phyloP scores from a whole-genome alignment of 2,888 invertebrate genomes.

The Himalopsyche japonica region DNA sequence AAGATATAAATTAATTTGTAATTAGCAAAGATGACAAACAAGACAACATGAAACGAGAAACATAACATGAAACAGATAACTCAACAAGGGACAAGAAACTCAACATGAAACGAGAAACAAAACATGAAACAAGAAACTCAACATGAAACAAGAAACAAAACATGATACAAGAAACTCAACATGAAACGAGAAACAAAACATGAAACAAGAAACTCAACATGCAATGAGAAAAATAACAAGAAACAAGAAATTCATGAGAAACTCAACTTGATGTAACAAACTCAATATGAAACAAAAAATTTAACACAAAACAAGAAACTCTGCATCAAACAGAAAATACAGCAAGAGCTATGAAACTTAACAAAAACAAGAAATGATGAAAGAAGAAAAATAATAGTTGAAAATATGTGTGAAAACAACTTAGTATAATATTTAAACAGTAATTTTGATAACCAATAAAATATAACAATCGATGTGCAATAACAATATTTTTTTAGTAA shows the following conservation, averaged over 20 bases:
- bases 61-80: not conserved
- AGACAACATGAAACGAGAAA: not conserved
- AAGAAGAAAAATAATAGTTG: not conserved
- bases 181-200: not conserved
- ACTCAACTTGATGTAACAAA: not conserved
- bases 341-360: not conserved
- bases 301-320: not conserved
- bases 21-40: not conserved
- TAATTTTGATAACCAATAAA: not conserved
- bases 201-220: not conserved
- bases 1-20: not conserved
- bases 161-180: too few species aligned
- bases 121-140: not conserved
- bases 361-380: not conserved
- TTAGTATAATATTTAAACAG: not conserved
- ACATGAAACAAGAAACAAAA: not conserved
- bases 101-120: not conserved
- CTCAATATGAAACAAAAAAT: not conserved
- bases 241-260: not conserved
- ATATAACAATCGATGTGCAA: not conserved
- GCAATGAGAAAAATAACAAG: not conserved
- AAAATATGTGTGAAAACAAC: not conserved
- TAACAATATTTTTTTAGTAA: too few species aligned
- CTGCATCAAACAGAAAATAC: not conserved
- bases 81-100: not conserved